Percentiles rank a stretch among this genome's conserved stretches.
Conservation (phyloP, 2,113 vertebrate species). For the Indicator maculatus region DNA sequence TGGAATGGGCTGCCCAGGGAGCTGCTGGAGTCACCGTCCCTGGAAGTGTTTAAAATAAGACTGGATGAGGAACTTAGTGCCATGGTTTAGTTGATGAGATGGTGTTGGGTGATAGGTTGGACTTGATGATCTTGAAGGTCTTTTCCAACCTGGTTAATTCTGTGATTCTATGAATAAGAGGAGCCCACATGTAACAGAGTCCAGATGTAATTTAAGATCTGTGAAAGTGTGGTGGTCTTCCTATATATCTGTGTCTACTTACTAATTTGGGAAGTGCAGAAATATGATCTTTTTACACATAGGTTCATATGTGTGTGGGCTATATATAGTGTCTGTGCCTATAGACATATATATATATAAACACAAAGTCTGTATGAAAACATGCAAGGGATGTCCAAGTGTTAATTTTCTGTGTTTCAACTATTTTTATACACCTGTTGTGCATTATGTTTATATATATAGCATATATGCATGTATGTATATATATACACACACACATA, state of each 20-base stretch:
- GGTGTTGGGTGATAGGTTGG: too few relatives aligned
- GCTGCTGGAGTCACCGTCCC: too few relatives aligned
- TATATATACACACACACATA: background rate
- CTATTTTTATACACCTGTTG: background rate
- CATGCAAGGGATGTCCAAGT: background rate
- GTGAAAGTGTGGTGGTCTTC: background rate
- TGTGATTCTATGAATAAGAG: background rate
- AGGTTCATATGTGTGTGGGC: background rate
- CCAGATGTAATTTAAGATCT: background rate
- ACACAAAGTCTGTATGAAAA: background rate
- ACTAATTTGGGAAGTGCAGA: background rate
- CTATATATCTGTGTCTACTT: background rate
- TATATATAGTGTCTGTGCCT: background rate
- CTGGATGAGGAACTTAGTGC: too few relatives aligned
- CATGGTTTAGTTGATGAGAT: too few relatives aligned
- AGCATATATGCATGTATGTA: background rate
- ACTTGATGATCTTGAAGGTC: too few relatives aligned
- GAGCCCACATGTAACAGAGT: background rate
- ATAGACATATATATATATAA: background rate
- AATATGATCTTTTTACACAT: background rate
- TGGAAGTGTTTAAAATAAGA: too few relatives aligned
- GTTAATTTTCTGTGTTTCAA: background rate
- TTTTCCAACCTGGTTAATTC: too few relatives aligned
- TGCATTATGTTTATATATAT: background rate
- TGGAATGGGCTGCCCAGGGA: too few relatives aligned